A percentile compares a stretch with the other conserved stretches of the same genome.
phyloP scores from a whole-genome alignment of 1,140 invertebrate genomes.

The Luehdorfia chinensis region DNA sequence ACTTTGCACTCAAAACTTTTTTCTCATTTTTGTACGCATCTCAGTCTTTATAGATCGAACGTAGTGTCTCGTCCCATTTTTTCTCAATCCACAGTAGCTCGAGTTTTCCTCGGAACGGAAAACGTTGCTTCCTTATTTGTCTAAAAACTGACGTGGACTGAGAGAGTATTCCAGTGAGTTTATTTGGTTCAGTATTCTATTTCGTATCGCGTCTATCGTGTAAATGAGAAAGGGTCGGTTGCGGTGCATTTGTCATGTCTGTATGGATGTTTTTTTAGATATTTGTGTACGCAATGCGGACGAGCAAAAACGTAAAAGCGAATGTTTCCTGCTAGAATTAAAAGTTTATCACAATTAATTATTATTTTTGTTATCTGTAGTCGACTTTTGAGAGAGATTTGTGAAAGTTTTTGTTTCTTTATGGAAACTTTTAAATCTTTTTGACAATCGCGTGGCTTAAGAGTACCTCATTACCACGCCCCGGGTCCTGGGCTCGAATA shows the following conservation, averaged over 20 bases:
- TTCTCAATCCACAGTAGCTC: conserved; percentile 21
- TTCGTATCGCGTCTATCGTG: conserved; percentile 46
- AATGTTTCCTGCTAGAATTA: too few relatives aligned
- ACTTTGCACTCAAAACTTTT: too few relatives aligned
- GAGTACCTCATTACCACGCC: too few relatives aligned
- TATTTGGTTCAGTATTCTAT: conserved; percentile 60
- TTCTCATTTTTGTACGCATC: conserved; percentile 3
- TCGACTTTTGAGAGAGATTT: too few relatives aligned
- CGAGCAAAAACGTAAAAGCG: too few relatives aligned
- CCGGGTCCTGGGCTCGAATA: too few relatives aligned
- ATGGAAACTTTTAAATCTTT: too few relatives aligned
- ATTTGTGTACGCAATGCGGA: too few relatives aligned
- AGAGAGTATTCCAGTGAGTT: conserved; percentile 44
- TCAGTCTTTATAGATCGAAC: not conserved
- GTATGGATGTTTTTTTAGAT: not conserved
- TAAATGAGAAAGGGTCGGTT: conserved; percentile 53
- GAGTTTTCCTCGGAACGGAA: conserved; percentile 34
- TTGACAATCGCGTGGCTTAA: too few relatives aligned
- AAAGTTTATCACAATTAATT: too few relatives aligned
- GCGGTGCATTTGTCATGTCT: conserved; percentile 32
- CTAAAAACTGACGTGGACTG: conserved; percentile 57
- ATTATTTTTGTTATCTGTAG: too few relatives aligned
- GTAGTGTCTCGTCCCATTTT: conserved; percentile 23
- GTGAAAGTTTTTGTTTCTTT: too few relatives aligned
- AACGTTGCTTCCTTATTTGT: conserved; percentile 61